Conservation (phyloP, 2,888 invertebrate genomes). For the Ischnura elegans region DNA sequence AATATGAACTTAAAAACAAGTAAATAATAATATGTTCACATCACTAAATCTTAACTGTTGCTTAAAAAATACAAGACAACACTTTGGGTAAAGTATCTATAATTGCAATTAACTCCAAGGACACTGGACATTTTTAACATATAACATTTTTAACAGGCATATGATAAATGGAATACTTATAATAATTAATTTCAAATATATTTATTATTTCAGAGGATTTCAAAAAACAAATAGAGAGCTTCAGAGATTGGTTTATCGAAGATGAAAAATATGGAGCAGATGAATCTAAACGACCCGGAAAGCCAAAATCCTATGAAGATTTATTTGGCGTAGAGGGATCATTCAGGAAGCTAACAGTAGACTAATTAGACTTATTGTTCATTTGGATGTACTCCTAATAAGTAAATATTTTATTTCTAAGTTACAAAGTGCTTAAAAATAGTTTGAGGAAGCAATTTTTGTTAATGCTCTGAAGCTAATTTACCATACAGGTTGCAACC, state of each 20-base stretch:
- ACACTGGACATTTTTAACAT: no score
- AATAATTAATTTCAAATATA: background rate
- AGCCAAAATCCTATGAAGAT: slow-evolving; percentile 79
- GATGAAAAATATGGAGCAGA: slow-evolving; percentile 78
- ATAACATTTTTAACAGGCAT: no score
- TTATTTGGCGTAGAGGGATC: slow-evolving; percentile 81
- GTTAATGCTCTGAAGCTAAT: background rate
- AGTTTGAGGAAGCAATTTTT: background rate
- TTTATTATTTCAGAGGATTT: slow-evolving; percentile 76
- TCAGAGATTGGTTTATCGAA: slow-evolving; percentile 79
- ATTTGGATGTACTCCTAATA: background rate
- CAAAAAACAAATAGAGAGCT: slow-evolving; percentile 79
- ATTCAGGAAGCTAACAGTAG: slow-evolving; percentile 79
- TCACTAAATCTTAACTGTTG: no score
- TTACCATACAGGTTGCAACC: background rate
- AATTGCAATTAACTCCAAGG: no score
- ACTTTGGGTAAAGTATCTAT: no score
- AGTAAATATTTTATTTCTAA: background rate
- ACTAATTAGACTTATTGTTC: slow-evolving; percentile 74
- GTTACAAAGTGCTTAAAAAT: background rate
- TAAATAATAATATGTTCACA: no score
- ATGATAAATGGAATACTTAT: background rate
- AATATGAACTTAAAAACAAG: no score
- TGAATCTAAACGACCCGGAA: slow-evolving; percentile 80
- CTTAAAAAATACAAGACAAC: no score